Evolutionary conservation across 1,140 invertebrate species (phyloP), one percentile per base, ranked within the genome.

Genomic region (Xylocopa sonorina): DNA sequence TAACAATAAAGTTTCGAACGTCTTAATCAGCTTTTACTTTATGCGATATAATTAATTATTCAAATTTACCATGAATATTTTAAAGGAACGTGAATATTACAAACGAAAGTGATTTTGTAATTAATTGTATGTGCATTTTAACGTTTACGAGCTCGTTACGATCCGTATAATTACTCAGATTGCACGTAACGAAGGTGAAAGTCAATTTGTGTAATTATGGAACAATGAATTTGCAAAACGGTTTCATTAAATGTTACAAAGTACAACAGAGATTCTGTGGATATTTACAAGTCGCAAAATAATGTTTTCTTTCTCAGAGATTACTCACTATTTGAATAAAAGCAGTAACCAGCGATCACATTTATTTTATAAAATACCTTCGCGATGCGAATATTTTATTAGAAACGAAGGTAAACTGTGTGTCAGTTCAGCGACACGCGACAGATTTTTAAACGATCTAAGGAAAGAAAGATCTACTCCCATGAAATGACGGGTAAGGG

Each of bases 401-500:
- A 66, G 32, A 48, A 64, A 76, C 24, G 21, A 24, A 32, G 43
- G 32, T 6, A 9, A 68, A 29, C 38, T 27, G 3, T 10, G 3
- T 18, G 50, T 32, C 46, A 34, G 21, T 68, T 68, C 14, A 41
- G 55, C 43, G 64, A 32, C 41, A 29, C 57, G 16, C 64, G 41
- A 67, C 24, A 68, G 48, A 38, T 51, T 55, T 63, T 34, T 64
- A 24, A 72, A 69, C 60, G 43, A 84, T 64, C 62, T 51, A 51
- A 16, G n/a, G 21, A 43, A 50, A 14, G 21, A 43, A 50, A 55
- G n/a, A 75, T 80, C 79, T 75, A n/a, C 53, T 63, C 18, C 41
- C 18, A 4, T 60, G 24, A 69, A 84, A 82, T 55, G 58, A 34
- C n/a, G 29, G 34, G 41, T 67, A 78, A 78, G 55, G 32, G 51